Percentiles rank a stretch among this genome's conserved stretches.
Evolutionary conservation across 2,888 invertebrate genomes (phyloP).

Genomic region (Spodoptera exigua): DNA sequence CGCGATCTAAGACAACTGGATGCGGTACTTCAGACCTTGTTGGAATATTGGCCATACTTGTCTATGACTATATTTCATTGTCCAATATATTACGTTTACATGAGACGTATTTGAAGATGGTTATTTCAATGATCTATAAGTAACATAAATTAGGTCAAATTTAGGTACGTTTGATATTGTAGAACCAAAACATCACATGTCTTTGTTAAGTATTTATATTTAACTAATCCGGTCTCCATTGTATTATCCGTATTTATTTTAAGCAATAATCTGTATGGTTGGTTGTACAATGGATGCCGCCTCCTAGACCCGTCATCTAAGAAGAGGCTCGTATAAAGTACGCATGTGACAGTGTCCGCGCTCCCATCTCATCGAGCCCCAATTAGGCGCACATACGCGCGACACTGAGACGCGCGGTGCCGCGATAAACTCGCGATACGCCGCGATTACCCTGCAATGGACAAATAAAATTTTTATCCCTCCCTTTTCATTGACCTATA

Average conservation of each 20-base stretch:
- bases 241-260: no score
- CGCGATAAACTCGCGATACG: conserved; percentile 30
- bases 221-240: no score
- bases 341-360: conserved; percentile 45
- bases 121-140: no score
- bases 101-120: no score
- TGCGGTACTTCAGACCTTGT: conserved; percentile 44
- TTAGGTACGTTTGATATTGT: no score
- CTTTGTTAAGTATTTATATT: no score
- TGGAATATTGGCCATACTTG: no score
- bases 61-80: no score
- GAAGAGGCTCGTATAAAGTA: conserved; percentile 10
- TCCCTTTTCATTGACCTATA: conserved; percentile 59
- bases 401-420: background rate
- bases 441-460: conserved; percentile 46
- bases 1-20: conserved; percentile 49
- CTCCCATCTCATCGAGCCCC: conserved; percentile 70
- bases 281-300: conserved; percentile 11
- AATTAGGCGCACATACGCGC: conserved; percentile 66
- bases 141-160: no score
- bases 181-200: no score
- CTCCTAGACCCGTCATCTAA: conserved; percentile 13
- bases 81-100: no score
- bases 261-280: no score
- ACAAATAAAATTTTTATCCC: conserved; percentile 54